phyloP scores from a whole-genome alignment of 2,113 vertebrate species.

The Syngnathus scovelli region DNA sequence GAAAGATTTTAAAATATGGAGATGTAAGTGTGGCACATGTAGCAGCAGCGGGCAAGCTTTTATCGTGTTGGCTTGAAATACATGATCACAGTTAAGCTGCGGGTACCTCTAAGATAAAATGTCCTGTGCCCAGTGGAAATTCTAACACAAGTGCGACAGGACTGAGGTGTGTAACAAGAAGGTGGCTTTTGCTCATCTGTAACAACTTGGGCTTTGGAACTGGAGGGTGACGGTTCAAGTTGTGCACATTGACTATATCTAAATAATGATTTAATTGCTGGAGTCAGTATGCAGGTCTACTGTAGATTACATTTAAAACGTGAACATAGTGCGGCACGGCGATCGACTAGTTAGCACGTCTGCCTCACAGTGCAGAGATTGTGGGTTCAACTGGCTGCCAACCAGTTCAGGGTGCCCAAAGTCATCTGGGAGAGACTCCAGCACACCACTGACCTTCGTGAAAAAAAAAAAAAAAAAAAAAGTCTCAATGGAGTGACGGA shows the following conservation, averaged over 20 bases:
- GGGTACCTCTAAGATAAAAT: constrained; percentile 44
- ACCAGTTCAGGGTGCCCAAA: too few relatives aligned
- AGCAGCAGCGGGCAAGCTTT: constrained; percentile 50
- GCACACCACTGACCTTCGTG: too few relatives aligned
- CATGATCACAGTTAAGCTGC: constrained; percentile 35
- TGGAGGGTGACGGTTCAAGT: background rate
- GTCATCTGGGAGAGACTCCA: too few relatives aligned
- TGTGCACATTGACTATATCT: background rate
- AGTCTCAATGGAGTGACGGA: too few relatives aligned
- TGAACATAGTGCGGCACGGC: too few relatives aligned
- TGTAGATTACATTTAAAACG: too few relatives aligned
- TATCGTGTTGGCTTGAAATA: constrained; percentile 53
- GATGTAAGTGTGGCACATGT: constrained; percentile 32
- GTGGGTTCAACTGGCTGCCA: too few relatives aligned
- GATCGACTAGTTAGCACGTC: too few relatives aligned
- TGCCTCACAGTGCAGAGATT: too few relatives aligned
- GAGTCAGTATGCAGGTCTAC: too few relatives aligned
- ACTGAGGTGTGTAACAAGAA: background rate
- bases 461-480: too few relatives aligned
- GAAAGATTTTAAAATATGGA: constrained; percentile 32
- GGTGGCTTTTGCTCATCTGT: background rate
- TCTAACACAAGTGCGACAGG: background rate
- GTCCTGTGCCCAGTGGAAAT: background rate
- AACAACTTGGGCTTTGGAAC: background rate
- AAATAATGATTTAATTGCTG: too few relatives aligned